Conservation (phyloP, 2,113 vertebrate genomes). For the Epinephelus fuscoguttatus region DNA sequence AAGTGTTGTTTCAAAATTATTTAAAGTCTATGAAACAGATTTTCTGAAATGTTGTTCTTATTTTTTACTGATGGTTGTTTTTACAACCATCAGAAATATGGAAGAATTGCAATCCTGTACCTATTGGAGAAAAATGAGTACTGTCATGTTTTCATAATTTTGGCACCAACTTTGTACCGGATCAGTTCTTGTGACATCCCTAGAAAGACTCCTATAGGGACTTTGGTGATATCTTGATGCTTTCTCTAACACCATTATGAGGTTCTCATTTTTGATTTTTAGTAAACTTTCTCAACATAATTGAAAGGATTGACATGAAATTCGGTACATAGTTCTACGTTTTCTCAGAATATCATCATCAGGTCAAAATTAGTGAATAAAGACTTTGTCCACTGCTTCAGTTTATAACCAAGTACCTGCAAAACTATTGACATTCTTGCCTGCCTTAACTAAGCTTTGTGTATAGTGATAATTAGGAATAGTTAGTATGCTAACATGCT, state of each 20-base stretch:
- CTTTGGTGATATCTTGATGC: neutral
- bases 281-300: neutral
- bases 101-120: too few species aligned
- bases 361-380: neutral
- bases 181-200: too few species aligned
- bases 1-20: too few species aligned
- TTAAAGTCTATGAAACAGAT: too few species aligned
- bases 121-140: too few species aligned
- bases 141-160: too few species aligned
- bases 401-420: neutral
- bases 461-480: neutral
- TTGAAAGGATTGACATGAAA: neutral
- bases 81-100: too few species aligned
- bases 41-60: too few species aligned
- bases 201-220: neutral
- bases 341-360: neutral
- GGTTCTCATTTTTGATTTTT: neutral
- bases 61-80: too few species aligned
- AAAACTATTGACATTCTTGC: neutral
- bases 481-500: neutral
- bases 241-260: neutral
- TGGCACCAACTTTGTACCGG: too few species aligned
- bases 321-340: neutral
- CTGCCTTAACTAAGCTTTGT: neutral
- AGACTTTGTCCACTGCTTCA: neutral